Percentiles rank a stretch among this genome's conserved stretches.
These are phyloP conservation scores for Parnassius apollo DNA, from an alignment of 2,888 invertebrate species.

Conservation along the genomic window DNA sequence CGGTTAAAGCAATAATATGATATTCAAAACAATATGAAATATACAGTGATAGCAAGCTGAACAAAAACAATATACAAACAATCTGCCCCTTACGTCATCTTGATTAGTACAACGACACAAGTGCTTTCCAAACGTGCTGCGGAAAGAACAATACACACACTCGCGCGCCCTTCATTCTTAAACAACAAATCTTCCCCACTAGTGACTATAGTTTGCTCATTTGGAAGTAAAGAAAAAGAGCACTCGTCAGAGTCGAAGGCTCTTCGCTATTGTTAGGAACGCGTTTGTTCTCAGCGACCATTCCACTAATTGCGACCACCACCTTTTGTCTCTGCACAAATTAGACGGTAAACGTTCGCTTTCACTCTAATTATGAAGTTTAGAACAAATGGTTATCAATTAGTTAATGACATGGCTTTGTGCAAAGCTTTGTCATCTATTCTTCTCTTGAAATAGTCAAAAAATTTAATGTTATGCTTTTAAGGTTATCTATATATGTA, in stretches of 20 bases:
- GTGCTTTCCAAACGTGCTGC: constrained; percentile 69
- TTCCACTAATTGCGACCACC: constrained; percentile 79
- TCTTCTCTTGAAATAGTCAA: no score
- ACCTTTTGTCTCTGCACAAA: constrained; percentile 70
- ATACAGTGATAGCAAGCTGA: constrained; percentile 15
- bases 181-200: constrained; percentile 74
- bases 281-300: constrained; percentile 77
- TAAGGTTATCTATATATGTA: no score
- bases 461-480: no score
- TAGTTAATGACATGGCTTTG: constrained; percentile 33
- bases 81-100: constrained; percentile 50
- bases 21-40: constrained; percentile 13
- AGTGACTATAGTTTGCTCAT: constrained; percentile 76
- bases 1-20: constrained; percentile 4
- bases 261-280: constrained; percentile 70
- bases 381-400: constrained; percentile 47
- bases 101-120: constrained; percentile 69
- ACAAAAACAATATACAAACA: constrained; percentile 30
- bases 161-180: constrained; percentile 66
- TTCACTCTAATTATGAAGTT: constrained; percentile 53
- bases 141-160: constrained; percentile 69
- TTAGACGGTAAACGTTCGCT: constrained; percentile 66
- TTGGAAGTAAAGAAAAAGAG: constrained; percentile 78
- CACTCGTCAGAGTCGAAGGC: constrained; percentile 57
- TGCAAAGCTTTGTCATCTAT: background rate